Base-by-base conservation (phyloP, 2,797 vertebrate genomes). In the Myotis findleyi region DNA sequence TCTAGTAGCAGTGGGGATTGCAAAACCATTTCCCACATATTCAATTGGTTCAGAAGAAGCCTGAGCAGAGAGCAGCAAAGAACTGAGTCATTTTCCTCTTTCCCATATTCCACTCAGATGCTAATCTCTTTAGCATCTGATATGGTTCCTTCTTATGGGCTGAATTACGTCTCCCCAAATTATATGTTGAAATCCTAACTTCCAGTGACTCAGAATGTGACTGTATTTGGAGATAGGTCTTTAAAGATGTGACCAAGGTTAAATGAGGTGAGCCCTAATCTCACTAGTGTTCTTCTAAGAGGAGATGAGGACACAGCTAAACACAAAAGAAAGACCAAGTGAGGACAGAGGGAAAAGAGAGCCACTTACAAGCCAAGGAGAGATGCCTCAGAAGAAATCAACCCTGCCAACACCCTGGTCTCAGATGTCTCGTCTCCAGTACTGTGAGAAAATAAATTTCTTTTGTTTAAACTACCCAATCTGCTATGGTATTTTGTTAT, bases 21-120 rank as follows among this genome's bases (percentile, higher is more conserved):
- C 33, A 79, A 72, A 36, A 51, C 16, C 44, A 49, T 82, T 95
- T 84, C 25, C 36, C 25, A 64, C 6, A 18, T 49, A 94, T 51
- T 14, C 49, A 68, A 17, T 20, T 90, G 64, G 23, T 80, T 95
- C 25, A 86, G 18, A 82, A 38, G 23, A 89, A 96, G 66, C 53
- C 4, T 44, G 41, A 79, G 47, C 69, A 87, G 21, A 86, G 49
- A 80, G 77, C 4, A 44, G 9, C 36, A 68, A 69, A 95, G 12
- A 17, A 44, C 23, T 57, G 23, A 87, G 20, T 76, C 59, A 57
- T 51, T 76, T 93, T 89, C 38, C 25, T 89, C 68, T 94, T 71
- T 38, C 23, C 33, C 6, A 51, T n/a, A 25, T 33, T 80, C 33
- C 3, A 81, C 25, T 77, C 47, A 88, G 21, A 83, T 16, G 27